Conservation (phyloP, 1,140 invertebrate genomes). For the Apocrypta bakeri region DNA sequence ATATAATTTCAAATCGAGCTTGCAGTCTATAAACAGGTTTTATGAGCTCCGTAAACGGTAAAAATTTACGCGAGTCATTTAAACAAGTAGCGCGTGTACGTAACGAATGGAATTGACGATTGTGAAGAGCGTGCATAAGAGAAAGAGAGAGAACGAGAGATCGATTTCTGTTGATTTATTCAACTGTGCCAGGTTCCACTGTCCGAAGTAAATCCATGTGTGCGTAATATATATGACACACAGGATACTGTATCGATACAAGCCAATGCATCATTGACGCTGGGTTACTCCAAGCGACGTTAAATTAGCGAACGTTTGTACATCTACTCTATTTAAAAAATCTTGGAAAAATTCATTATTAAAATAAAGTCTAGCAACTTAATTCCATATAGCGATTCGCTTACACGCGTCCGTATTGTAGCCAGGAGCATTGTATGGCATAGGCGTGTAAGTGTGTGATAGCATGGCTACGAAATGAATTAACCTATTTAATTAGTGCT, state of each 20-base stretch:
- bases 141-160: background rate
- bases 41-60: background rate
- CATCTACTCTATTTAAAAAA: background rate
- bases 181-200: background rate
- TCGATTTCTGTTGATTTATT: slow-evolving; percentile 27
- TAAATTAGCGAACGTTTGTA: slow-evolving; percentile 8
- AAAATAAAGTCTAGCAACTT: slow-evolving; percentile 39
- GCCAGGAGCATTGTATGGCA: background rate
- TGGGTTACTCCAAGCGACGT: background rate
- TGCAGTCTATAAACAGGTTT: background rate
- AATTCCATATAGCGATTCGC: background rate
- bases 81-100: background rate
- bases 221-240: background rate
- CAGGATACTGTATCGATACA: background rate
- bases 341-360: slow-evolving; percentile 42
- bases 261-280: slow-evolving; percentile 1
- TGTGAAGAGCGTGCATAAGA: background rate
- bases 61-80: background rate
- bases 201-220: background rate
- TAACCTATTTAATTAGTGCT: slow-evolving; percentile 53
- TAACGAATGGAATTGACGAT: background rate
- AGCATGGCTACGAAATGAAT: slow-evolving; percentile 36
- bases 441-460: background rate
- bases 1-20: background rate
- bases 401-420: background rate